A percentile compares a stretch with the other conserved stretches of the same genome.
These are phyloP conservation scores for Drosophila kurseongensis DNA, from an alignment of 1,140 invertebrate species.

Conservation along the genomic window DNA sequence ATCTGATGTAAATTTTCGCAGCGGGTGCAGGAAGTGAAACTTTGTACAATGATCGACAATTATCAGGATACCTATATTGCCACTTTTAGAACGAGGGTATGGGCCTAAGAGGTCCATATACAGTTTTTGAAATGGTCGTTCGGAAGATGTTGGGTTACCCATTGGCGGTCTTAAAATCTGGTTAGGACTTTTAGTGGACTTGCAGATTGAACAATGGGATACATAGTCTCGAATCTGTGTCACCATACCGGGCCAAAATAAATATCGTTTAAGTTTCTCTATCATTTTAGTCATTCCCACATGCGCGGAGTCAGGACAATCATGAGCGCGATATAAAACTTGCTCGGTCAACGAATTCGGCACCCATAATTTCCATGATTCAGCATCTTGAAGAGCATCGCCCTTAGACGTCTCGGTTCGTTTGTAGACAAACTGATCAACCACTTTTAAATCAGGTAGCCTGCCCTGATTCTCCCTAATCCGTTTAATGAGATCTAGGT, in stretches of 20 bases:
- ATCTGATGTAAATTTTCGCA: neutral
- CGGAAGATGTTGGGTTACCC: conserved; percentile 15
- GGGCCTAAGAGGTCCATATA: conserved; percentile 27
- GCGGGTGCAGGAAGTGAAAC: too few species aligned
- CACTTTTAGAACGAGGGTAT: conserved; percentile 5
- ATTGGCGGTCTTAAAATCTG: conserved; percentile 9
- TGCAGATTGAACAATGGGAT: conserved; percentile 9
- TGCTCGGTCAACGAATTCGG: neutral
- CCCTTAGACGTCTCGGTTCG: neutral
- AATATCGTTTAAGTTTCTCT: conserved; percentile 1
- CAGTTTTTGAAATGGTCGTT: conserved; percentile 23
- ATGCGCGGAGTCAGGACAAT: conserved; percentile 8
- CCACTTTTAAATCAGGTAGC: too few species aligned
- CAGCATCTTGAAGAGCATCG: neutral
- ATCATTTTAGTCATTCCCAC: conserved; percentile 14
- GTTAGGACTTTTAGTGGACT: conserved; percentile 8
- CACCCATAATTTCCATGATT: conserved; percentile 27
- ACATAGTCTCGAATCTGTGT: conserved; percentile 5
- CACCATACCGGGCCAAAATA: conserved; percentile 15
- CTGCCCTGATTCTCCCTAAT: too few species aligned
- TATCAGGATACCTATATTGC: too few species aligned
- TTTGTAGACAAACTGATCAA: neutral
- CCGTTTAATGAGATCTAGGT: neutral
- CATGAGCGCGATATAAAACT: conserved; percentile 7
- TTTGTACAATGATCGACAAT: too few species aligned